phyloP scores from a whole-genome alignment of 1,140 invertebrate genomes.

The Octopus bimaculoides region DNA sequence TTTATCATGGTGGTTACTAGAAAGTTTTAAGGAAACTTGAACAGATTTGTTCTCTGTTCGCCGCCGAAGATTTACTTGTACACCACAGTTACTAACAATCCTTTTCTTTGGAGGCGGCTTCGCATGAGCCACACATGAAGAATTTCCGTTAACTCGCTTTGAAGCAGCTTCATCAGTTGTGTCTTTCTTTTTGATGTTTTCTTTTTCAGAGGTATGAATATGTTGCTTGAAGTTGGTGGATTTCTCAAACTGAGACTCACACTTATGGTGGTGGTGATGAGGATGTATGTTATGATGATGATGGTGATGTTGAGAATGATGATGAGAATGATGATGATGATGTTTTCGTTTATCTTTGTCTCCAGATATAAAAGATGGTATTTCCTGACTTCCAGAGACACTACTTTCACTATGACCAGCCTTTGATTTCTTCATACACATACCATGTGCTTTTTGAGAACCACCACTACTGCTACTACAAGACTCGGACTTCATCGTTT shows the following conservation, averaged over 20 bases:
- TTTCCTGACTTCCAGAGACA: background rate
- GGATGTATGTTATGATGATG: slow-evolving; percentile 31
- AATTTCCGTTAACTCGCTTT: background rate
- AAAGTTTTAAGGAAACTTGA: slow-evolving; percentile 27
- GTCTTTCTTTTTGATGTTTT: slow-evolving; percentile 2
- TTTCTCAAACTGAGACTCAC: slow-evolving; percentile 18
- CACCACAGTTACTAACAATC: slow-evolving; percentile 44
- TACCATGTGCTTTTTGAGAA: background rate
- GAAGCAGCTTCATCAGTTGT: background rate
- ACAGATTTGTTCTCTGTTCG: slow-evolving; percentile 37
- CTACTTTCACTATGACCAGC: background rate
- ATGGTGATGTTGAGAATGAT: slow-evolving; percentile 25
- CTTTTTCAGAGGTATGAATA: slow-evolving; percentile 6
- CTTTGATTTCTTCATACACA: background rate
- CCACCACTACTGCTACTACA: background rate
- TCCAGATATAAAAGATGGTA: background rate
- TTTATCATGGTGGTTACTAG: slow-evolving; percentile 5
- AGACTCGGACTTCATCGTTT: background rate
- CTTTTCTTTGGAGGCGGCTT: slow-evolving; percentile 29
- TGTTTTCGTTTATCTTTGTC: slow-evolving; percentile 18
- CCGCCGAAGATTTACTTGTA: slow-evolving; percentile 44
- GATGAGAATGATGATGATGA: slow-evolving; percentile 23
- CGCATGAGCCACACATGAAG: background rate
- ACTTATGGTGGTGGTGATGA: slow-evolving; percentile 34
- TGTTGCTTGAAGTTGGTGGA: background rate